Conservation (phyloP, 2,797 vertebrate genomes). For the Molothrus aeneus region DNA sequence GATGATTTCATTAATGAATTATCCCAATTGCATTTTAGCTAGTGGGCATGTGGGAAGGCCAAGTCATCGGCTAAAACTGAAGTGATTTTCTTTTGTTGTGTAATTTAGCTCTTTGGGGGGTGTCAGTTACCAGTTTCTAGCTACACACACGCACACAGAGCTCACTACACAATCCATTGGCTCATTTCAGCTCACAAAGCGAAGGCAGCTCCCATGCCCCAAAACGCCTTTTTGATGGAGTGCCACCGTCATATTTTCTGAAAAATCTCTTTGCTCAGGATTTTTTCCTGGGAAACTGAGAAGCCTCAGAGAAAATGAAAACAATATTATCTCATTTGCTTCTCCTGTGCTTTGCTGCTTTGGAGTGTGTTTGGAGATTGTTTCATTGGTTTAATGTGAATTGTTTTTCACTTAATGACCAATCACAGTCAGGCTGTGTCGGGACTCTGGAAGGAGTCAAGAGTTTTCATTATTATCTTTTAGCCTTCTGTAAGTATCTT, state of each 20-base stretch:
- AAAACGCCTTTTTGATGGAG: not conserved
- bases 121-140: not conserved
- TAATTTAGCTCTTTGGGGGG: not conserved
- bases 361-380: too few species aligned
- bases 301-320: not conserved
- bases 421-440: not conserved
- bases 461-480: not conserved
- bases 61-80: not conserved
- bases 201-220: not conserved
- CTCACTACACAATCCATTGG: not conserved
- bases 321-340: not conserved
- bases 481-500: too few species aligned
- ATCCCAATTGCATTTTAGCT: not conserved
- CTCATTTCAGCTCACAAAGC: not conserved
- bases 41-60: not conserved
- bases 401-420: not conserved
- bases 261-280: not conserved
- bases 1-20: constrained; percentile 47
- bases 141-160: not conserved
- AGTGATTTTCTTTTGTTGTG: not conserved
- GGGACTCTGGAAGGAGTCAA: not conserved
- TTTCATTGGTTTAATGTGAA: not conserved
- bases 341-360: not conserved
- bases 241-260: not conserved
- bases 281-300: not conserved